Evolutionary conservation across 2,888 invertebrate genomes (phyloP).

Genomic region (Ophioninae sp.): DNA sequence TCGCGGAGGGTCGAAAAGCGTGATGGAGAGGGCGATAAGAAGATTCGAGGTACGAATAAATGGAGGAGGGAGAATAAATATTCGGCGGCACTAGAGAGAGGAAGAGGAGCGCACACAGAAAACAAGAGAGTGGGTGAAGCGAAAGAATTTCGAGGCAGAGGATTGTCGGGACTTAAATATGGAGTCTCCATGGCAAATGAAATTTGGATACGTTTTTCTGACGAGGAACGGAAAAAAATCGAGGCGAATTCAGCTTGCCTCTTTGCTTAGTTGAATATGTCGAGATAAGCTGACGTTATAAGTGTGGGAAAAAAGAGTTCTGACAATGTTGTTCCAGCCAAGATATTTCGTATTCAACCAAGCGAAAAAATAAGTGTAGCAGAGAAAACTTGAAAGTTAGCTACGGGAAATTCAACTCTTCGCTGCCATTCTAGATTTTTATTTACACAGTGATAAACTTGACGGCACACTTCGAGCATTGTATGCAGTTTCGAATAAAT

Average conservation of each 20-base stretch:
- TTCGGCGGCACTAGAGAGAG: conserved; percentile 2
- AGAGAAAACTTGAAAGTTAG: not conserved
- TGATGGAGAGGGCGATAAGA: conserved; percentile 33
- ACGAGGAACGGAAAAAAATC: conserved; percentile 32
- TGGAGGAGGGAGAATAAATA: not conserved
- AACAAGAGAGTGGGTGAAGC: not conserved
- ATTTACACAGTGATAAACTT: not conserved
- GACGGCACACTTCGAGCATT: not conserved
- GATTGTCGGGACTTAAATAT: conserved; percentile 56
- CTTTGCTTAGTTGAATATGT: conserved; percentile 24
- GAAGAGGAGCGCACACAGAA: not conserved
- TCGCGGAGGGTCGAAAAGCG: conserved; percentile 9
- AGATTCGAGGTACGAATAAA: conserved; percentile 21
- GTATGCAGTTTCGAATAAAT: not conserved
- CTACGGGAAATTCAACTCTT: not conserved
- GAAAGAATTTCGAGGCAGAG: conserved; percentile 26
- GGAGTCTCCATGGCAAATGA: conserved; percentile 59
- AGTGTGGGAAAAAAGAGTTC: not conserved
- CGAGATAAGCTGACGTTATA: conserved; percentile 20
- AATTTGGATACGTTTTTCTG: conserved; percentile 65
- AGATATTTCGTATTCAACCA: not conserved
- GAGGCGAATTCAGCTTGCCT: conserved; percentile 5
- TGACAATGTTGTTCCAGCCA: not conserved
- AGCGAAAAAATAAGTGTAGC: not conserved
- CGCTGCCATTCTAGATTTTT: not conserved